Percentiles rank a stretch among this genome's conserved stretches.
Evolutionary conservation across 2,113 vertebrate genomes (phyloP).

Genomic region (Clinocottus analis): DNA sequence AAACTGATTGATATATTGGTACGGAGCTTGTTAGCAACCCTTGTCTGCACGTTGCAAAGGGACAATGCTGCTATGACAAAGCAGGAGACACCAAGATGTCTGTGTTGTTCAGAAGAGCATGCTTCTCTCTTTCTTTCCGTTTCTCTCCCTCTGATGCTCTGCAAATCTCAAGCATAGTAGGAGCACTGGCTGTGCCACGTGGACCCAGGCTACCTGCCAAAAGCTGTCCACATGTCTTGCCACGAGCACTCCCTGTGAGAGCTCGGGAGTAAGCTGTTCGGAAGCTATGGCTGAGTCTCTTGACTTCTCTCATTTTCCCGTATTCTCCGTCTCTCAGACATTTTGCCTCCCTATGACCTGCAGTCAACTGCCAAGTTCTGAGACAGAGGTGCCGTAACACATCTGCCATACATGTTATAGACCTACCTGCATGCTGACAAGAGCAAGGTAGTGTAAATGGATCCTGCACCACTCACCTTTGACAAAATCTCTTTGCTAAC

Average conservation of each 20-base stretch:
- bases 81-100: constrained; percentile 35
- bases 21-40: constrained; percentile 15
- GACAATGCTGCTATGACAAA: constrained; percentile 50
- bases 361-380: constrained; percentile 14
- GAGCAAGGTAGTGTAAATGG: not conserved
- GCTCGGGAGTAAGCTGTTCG: constrained; percentile 50
- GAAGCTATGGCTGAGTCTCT: constrained; percentile 58
- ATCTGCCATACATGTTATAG: constrained; percentile 14
- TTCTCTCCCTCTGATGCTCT: constrained; percentile 25
- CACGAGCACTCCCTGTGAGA: constrained; percentile 68
- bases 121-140: constrained; percentile 24
- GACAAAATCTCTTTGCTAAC: constrained; percentile 1
- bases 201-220: constrained; percentile 81
- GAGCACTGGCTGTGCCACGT: constrained; percentile 81
- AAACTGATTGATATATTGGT: constrained; percentile 5
- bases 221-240: constrained; percentile 73
- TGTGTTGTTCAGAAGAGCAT: constrained; percentile 45
- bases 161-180: constrained; percentile 52
- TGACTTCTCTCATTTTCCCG: constrained; percentile 11
- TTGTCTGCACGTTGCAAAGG: constrained; percentile 16
- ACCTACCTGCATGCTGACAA: constrained; percentile 9
- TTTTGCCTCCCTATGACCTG: constrained; percentile 32
- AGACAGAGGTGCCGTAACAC: constrained; percentile 38
- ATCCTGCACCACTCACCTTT: not conserved
- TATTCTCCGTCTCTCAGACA: constrained; percentile 22